Base-by-base conservation (phyloP, 53 echinoderm and acorn worm genomes). In the Arbacia lixula region DNA sequence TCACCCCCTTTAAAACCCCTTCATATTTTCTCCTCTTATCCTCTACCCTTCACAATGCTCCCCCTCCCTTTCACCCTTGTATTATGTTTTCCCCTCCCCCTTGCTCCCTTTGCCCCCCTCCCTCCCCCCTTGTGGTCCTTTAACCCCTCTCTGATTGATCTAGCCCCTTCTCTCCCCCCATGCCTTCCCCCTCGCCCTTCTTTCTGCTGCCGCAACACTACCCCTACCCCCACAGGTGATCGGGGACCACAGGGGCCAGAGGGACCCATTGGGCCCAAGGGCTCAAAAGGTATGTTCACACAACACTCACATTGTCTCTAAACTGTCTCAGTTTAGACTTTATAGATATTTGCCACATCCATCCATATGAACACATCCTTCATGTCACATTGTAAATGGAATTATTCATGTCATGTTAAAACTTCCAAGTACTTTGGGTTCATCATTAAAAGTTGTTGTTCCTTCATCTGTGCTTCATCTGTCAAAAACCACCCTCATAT, bases 251-350 rank as follows among this genome's bases (percentile, higher is more conserved):
- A 62, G n/a, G 89, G 89, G 51, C 85, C 88, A 9, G 32, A 40
- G 57, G 93, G 93, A 36, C 51, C 82, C 28, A 12, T 4, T 12
- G 93, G 92, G 51, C 63, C 49, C 12, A 66, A 83, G 37, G 92
- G 77, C 5, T 21, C n/a, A 8, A 77, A 77, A 39, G 77, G 77
- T 77, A 17, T 57, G 57, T 74, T 77, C 16, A 14, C 14, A 46
- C 14, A 10, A 14, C 8, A 10, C 46, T 10, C 8, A 46, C 14
- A 10, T 46, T 8, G 14, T 46, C 14, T 10, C 8, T 46, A 8
- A 46, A 46, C 46, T 10, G 8, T 8, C 8, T 46, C n/a, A n/a
- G 46, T 46, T 46, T 46, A 14, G 14, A 46, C 46, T 8, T 46
- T 14, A 46, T 46, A 46, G 14, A 10, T 46, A 46, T 46, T 8